These are phyloP conservation scores for Oxycera nigricornis DNA, from an alignment of 2,888 invertebrate genomes.

Conservation along the genomic window DNA sequence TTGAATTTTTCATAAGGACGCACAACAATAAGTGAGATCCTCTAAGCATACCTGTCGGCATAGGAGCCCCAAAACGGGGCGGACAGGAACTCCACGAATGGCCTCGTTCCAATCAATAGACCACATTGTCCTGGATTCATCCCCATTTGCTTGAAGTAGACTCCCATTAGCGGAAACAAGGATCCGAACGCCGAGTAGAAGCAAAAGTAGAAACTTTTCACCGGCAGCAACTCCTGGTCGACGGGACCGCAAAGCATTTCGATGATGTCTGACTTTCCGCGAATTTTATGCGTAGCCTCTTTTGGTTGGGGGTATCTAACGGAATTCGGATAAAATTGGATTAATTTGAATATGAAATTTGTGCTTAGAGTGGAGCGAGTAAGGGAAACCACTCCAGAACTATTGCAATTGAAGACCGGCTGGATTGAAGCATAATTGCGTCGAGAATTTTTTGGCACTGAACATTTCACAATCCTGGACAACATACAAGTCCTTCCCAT, in stretches of 20 bases:
- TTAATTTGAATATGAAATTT: no score
- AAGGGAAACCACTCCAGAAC: background rate
- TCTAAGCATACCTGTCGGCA: conserved; percentile 74
- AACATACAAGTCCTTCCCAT: no score
- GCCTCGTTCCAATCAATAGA: conserved; percentile 91
- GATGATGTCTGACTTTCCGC: conserved; percentile 83
- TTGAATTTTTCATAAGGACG: background rate
- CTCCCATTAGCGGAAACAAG: conserved; percentile 96
- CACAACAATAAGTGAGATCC: conserved; percentile 1
- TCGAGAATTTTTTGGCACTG: no score
- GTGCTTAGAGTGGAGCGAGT: background rate
- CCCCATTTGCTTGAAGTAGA: conserved; percentile 99
- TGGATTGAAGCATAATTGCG: no score
- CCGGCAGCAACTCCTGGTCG: conserved; percentile 90
- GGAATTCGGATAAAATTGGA: no score
- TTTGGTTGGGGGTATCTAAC: conserved; percentile 82
- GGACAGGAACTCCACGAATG: conserved; percentile 95
- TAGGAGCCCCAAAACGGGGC: conserved; percentile 98
- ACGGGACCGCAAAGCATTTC: conserved; percentile 84
- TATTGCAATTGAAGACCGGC: no score
- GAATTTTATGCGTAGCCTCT: conserved; percentile 88
- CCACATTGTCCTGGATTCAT: conserved; percentile 98
- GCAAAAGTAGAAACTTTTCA: conserved; percentile 98
- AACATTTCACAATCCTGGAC: no score
- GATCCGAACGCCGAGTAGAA: conserved; percentile 99